Conservation (phyloP, 37 sponge, comb jelly and placozoan genomes). For the Diacarnus erythraeanus region DNA sequence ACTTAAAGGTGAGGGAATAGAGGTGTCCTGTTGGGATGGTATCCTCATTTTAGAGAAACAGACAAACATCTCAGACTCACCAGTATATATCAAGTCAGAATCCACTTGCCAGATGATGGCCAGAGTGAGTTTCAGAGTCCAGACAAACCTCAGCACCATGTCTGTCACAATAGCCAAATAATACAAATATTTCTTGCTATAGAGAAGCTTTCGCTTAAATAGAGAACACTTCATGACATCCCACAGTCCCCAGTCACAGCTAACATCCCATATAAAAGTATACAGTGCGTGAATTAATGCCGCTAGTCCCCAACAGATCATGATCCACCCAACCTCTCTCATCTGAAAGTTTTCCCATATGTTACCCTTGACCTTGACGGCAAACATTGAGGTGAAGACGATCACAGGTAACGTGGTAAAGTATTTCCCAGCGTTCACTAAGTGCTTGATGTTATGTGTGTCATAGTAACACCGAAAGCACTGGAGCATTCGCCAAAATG, state of each 20-base stretch:
- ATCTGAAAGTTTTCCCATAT: not conserved
- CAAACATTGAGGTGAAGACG: constrained; percentile 66
- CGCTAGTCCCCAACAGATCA: constrained; percentile 60
- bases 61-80: constrained; percentile 4
- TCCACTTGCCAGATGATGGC: constrained; percentile 67
- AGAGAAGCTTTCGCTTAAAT: constrained; percentile 66
- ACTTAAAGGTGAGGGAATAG: no score
- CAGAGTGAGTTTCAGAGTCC: constrained; percentile 86
- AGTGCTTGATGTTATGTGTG: constrained; percentile 67
- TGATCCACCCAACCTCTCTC: constrained; percentile 4
- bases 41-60: not conserved
- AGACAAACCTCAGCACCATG: constrained; percentile 76
- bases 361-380: not conserved
- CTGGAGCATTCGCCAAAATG: constrained; percentile 91
- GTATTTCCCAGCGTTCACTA: constrained; percentile 95
- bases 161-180: constrained; percentile 80
- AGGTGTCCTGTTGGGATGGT: no score
- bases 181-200: constrained; percentile 59
- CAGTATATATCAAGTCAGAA: constrained; percentile 75
- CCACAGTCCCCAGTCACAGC: constrained; percentile 95
- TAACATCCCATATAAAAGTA: constrained; percentile 91
- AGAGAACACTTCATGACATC: constrained; percentile 3
- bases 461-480: constrained; percentile 86
- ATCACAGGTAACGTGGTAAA: constrained; percentile 85
- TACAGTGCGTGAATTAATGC: constrained; percentile 72